These are phyloP conservation scores for Eilema griseolum DNA, from an alignment of 2,888 invertebrate species.

Conservation along the genomic window DNA sequence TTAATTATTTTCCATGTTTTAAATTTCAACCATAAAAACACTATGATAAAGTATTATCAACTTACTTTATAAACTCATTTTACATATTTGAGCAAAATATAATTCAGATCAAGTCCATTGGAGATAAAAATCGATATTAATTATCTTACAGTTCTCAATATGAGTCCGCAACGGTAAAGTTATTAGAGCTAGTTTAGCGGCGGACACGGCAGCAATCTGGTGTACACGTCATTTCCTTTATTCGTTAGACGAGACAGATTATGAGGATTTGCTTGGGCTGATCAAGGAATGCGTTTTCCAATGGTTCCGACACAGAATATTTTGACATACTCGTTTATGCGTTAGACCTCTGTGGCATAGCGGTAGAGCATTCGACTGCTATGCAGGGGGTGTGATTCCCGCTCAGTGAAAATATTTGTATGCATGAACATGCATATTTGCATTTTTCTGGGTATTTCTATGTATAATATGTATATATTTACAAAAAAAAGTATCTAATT, in stretches of 20 bases:
- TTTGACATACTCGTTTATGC: too few species aligned
- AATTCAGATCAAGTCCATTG: slow-evolving; percentile 8
- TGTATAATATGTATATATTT: too few species aligned
- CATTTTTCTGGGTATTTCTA: too few species aligned
- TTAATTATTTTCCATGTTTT: too few species aligned
- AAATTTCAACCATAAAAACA: not conserved
- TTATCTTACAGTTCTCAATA: slow-evolving; percentile 15
- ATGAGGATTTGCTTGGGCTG: slow-evolving; percentile 19
- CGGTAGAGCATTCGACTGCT: too few species aligned
- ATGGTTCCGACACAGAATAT: slow-evolving; percentile 23
- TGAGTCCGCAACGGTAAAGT: slow-evolving; percentile 21
- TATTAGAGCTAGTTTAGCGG: slow-evolving; percentile 16
- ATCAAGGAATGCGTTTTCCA: slow-evolving; percentile 30
- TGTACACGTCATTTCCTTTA: slow-evolving; percentile 43
- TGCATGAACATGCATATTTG: too few species aligned
- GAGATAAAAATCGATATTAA: slow-evolving; percentile 21
- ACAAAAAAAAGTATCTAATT: too few species aligned
- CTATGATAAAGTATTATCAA: not conserved
- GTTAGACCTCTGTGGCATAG: too few species aligned
- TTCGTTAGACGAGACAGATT: slow-evolving; percentile 31
- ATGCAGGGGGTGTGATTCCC: too few species aligned
- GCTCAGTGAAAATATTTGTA: too few species aligned
- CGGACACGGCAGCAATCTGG: slow-evolving; percentile 20
- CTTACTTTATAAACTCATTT: not conserved
- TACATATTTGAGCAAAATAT: not conserved